Base-by-base conservation (phyloP, 2,888 invertebrate genomes). In the Halocaridina rubra region DNA sequence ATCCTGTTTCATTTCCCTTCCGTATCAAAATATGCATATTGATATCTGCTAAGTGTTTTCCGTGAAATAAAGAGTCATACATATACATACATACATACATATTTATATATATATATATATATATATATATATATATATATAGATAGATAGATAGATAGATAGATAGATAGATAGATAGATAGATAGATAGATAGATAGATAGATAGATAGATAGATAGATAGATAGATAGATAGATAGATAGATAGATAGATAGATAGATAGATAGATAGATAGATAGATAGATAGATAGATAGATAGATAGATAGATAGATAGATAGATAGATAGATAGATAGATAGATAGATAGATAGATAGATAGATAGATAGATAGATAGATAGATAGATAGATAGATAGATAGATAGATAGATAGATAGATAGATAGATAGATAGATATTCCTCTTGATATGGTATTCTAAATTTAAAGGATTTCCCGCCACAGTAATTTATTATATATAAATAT, bases 141-240 rank as follows among this genome's bases (percentile, higher is more conserved):
- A 39, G 7, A 39, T 39, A 39, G 7, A 13, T 78, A 78, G 3
- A 61, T 27, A 77, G 22, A 77, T 61, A 77, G 22, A 77, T 77
- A 77, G 8, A 77, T 61, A 61, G 3, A 64, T 77, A 61, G 22
- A 61, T 64, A 77, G 22, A 77, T 64, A 77, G 22, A 77, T 77
- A 64, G 22, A 64, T 78, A 64, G 59, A 78, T 78, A 64, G 57
- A 78, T 78, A 78, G 59, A 78, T 78, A 78, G 59, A 78, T 78
- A 78, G 59, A 78, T 78, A 61, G n/a, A 46, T 27, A 27, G 19
- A 33, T 33, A 64, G 16, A 67, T 67, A 24, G 16, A 67, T 24
- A 67, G 16, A 24, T 24, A 67, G 3, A 67, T 67, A 67, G 16
- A 67, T 67, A 67, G 19, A 67, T 67, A 67, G 19, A 67, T 67